These are phyloP conservation scores for Phasia obesa DNA, from an alignment of 2,888 invertebrate species.

Conservation along the genomic window DNA sequence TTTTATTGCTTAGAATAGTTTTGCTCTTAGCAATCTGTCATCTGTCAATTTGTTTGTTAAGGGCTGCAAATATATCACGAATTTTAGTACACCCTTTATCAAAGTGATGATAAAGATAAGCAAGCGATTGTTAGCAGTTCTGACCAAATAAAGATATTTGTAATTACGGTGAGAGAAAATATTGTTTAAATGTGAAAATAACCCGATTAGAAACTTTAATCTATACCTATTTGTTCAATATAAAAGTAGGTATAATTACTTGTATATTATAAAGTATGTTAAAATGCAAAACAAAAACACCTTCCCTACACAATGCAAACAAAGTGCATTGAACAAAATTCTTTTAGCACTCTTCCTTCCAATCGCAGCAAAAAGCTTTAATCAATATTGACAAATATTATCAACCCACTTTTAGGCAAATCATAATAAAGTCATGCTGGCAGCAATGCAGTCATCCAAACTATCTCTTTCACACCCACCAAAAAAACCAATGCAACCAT, in stretches of 20 bases:
- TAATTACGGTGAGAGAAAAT: no score
- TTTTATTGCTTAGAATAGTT: no score
- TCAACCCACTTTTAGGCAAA: conserved; percentile 30
- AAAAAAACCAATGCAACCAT: not conserved
- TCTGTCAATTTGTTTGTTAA: no score
- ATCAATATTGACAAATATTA: conserved; percentile 28
- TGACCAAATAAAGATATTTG: no score
- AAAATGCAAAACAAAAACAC: conserved; percentile 36
- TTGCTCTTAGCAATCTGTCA: no score
- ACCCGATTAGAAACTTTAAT: conserved; percentile 59
- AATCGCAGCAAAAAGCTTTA: no score
- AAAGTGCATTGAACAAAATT: not conserved
- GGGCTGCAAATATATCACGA: no score
- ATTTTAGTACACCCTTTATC: no score
- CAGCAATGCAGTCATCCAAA: not conserved
- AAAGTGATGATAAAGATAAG: no score
- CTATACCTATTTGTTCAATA: conserved; percentile 58
- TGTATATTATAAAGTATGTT: conserved; percentile 62
- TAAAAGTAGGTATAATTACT: conserved; percentile 9
- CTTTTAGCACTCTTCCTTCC: no score
- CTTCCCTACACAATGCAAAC: conserved; percentile 11
- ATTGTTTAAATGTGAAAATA: conserved; percentile 15
- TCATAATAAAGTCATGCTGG: not conserved
- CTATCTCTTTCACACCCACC: conserved; percentile 48
- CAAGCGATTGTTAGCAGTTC: no score